phyloP scores from a whole-genome alignment of 2,888 invertebrate species.

The Oscheius sp. region DNA sequence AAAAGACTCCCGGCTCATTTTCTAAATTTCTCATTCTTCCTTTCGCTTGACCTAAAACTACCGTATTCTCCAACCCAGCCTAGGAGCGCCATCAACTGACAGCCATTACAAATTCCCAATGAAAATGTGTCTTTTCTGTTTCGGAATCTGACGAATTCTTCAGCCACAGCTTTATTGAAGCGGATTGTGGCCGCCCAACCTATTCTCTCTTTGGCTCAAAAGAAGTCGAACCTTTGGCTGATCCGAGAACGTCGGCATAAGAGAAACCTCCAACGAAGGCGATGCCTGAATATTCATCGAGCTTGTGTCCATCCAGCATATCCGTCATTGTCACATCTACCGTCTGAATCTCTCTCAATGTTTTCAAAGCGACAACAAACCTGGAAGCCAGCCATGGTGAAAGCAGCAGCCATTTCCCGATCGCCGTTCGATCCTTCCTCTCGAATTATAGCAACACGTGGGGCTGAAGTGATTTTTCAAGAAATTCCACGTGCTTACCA shows the following conservation, averaged over 20 bases:
- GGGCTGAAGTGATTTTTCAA: constrained; percentile 27
- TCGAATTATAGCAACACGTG: constrained; percentile 84
- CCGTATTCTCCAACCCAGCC: constrained; percentile 80
- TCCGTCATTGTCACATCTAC: constrained; percentile 77
- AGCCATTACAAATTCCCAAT: constrained; percentile 97
- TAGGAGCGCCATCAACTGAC: constrained; percentile 90
- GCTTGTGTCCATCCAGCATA: constrained; percentile 41
- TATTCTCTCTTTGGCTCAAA: constrained; percentile 29
- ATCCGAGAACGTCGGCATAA: constrained; percentile 95
- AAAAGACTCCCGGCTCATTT: constrained; percentile 58
- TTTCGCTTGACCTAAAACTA: neutral
- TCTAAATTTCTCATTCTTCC: constrained; percentile 13
- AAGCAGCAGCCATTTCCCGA: constrained; percentile 90
- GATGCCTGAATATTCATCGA: constrained; percentile 76
- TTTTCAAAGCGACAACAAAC: neutral
- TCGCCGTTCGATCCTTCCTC: constrained; percentile 98
- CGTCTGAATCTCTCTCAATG: constrained; percentile 2
- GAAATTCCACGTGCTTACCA: constrained; percentile 24
- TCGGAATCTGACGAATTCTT: constrained; percentile 83
- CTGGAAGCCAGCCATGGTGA: constrained; percentile 84
- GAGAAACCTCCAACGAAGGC: constrained; percentile 99
- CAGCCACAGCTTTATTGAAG: constrained; percentile 81
- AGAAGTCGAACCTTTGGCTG: constrained; percentile 79
- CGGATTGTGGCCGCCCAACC: constrained; percentile 94
- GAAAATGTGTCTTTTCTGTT: constrained; percentile 84